These are phyloP conservation scores for Coturnix japonica DNA, from an alignment of 2,113 vertebrate genomes.

Conservation along the genomic window DNA sequence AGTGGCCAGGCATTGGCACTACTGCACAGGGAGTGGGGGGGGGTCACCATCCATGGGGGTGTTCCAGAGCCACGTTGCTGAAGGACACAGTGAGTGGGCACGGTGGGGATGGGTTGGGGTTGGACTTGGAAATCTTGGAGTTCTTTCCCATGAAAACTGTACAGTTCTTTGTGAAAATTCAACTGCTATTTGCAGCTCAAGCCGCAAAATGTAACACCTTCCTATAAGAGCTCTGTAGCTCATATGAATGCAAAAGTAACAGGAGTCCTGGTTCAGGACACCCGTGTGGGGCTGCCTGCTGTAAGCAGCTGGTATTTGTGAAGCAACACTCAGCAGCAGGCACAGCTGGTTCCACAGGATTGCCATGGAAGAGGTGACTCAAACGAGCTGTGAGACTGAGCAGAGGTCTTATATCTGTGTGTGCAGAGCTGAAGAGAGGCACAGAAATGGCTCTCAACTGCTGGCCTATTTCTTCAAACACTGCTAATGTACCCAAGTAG, in stretches of 20 bases:
- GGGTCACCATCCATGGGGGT: no score
- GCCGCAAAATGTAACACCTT: neutral
- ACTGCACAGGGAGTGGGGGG: no score
- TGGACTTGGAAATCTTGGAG: no score
- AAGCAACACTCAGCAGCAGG: constrained; percentile 36
- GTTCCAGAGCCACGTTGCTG: no score
- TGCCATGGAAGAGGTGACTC: constrained; percentile 1
- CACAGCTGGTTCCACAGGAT: constrained; percentile 25
- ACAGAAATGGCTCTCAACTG: neutral
- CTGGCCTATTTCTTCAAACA: neutral
- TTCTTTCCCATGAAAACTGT: neutral
- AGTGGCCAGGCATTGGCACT: no score
- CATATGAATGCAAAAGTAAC: neutral
- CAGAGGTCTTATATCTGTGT: neutral
- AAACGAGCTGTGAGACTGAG: neutral
- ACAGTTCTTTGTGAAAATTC: neutral
- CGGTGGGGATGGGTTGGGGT: no score
- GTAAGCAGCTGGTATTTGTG: constrained; percentile 55
- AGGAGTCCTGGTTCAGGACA: neutral
- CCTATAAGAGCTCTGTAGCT: neutral
- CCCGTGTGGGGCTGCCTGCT: neutral
- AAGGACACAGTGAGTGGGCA: no score
- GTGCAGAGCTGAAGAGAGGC: neutral
- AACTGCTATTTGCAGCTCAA: neutral
- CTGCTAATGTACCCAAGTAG: neutral